Base-by-base conservation (phyloP, 2,888 invertebrate species). In the Criorhina ranunculi region DNA sequence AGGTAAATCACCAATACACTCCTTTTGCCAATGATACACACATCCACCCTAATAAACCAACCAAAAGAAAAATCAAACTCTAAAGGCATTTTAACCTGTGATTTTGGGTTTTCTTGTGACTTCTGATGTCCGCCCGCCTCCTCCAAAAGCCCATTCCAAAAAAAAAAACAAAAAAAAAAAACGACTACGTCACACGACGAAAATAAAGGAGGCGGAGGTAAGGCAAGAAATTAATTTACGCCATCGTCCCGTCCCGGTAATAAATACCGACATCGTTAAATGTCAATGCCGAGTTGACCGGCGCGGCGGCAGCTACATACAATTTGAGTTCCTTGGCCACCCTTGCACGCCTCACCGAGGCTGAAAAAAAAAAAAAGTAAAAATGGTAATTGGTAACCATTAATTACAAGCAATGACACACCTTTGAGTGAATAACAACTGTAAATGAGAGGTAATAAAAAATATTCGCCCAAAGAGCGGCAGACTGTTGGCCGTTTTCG, bases 381-480 rank as follows among this genome's bases (percentile, higher is more conserved):
- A 85, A 85, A 85, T 85, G 85, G 85, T 80, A 85, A 85, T 85
- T 85, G 85, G 85, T 70, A 85, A 85, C 85, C 85, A 85, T 85
- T 85, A 85, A 85, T 85, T 85, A 85, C 85, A 85, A 76, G 85
- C 85, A 85, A 85, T 85, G 80, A 80, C 85, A 85, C 85, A 85
- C 85, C 85, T 85, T 85, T 80, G 80, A 85, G 85, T 85, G 85
- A 85, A 85, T 76, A 85, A 85, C 85, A 80, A 85, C 85, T 85
- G 85, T 85, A 80, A 85, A 85, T 85, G 85, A 85, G 79, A 79
- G 85, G 85, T 85, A 85, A 85, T 85, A 85, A 80, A 85, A 85
- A 85, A 80, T 85, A 70, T 80, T 76, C 73, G 57, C 76, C 55
- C 33, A 55, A 64, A 77, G 33, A 69, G 57, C 40, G 51, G 37